Evolutionary conservation across 2,888 invertebrate species (phyloP), one percentile per base, ranked within the genome.

Genomic region (Oligia strigilis): DNA sequence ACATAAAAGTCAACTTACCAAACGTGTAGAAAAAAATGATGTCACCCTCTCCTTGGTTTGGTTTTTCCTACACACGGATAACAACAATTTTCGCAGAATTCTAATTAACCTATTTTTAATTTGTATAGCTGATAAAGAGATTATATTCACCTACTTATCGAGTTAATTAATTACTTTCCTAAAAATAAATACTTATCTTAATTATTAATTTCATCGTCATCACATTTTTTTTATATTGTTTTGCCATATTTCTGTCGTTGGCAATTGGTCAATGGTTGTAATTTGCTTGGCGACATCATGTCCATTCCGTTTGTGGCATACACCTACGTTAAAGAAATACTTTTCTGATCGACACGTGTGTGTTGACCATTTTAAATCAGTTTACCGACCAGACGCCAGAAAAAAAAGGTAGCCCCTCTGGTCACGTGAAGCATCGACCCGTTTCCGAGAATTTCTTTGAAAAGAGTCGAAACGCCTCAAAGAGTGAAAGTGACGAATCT

Each of bases 81-180:
- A 62, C 52, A 60, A 58, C 14, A 60, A 55, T 46, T 74, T 13
- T 73, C 60, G 52, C 17, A 60, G 80, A 74, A 74, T 78, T 73
- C 23, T 72, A 86, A 83, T 82, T 77, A 14, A n/a, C 8, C 78
- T 72, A 84, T 77, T 86, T 83, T 84, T 72, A 84, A 69, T 74
- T 74, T 60, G 13, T 43, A 4, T 58, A 83, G 65, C 78, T 73
- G 84, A 84, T 84, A 60, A 60, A 60, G 55, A 23, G 55, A 58
- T n/a, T 58, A n/a, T 11, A 4, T n/a, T 58, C 23, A 58, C 49
- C 69, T 64, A 62, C 70, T 73, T 70, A 19, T 23, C 40, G 49
- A 65, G 23, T 43, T 11, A 43, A 72, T 66, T 75, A 36, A 23
- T 79, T 52, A 49, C 58, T 71, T 70, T 52, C 36, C 81, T 85